Evolutionary conservation across 2,113 vertebrate species (phyloP), one percentile per base, ranked within the genome.

Genomic region (Antechinus stuartii): DNA sequence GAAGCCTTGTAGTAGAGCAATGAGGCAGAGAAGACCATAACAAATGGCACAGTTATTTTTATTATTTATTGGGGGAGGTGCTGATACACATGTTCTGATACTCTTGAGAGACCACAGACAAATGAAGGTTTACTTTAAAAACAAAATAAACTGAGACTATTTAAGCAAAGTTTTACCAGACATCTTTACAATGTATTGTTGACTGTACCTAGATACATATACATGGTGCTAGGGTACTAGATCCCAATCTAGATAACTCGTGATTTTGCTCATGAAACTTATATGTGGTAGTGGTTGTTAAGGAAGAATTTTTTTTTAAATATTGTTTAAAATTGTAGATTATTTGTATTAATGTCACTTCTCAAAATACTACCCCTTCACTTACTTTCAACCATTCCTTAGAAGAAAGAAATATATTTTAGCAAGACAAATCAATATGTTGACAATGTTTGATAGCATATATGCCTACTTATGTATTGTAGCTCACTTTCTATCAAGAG

Each of bases 61-160:
- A 92, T 95, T 93, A 95, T 92, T 92, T 95, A 90, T 95, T 42
- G 54, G 47, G 91, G 90, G 95, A 84, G 35, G 6, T n/a, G 35
- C 16, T 22, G 16, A 8, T 84, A 84, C 22, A 23, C 35, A 42
- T 84, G 19, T n/a, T 84, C n/a, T 84, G 19, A 8, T 84, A 22
- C n/a, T 84, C 19, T 42, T 84, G n/a, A 42, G 68, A 84, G n/a
- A 84, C 19, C 19, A 42, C 35, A 84, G n/a, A 42, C n/a, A 84
- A 84, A 42, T 42, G n/a, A 7, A 2, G n/a, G 68, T 42, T n/a
- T 42, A 23, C 5, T 84, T 84, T 84, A 42, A 84, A 84, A 84
- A 84, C 68, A 76, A 76, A 76, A 76, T 35, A 84, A 23, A 84
- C 3, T 2, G 42, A 42, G 42, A 84, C 68, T 42, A 23, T 23